phyloP scores from a whole-genome alignment of 2,797 vertebrate genomes.

The Sebastiscus albofasciatus region DNA sequence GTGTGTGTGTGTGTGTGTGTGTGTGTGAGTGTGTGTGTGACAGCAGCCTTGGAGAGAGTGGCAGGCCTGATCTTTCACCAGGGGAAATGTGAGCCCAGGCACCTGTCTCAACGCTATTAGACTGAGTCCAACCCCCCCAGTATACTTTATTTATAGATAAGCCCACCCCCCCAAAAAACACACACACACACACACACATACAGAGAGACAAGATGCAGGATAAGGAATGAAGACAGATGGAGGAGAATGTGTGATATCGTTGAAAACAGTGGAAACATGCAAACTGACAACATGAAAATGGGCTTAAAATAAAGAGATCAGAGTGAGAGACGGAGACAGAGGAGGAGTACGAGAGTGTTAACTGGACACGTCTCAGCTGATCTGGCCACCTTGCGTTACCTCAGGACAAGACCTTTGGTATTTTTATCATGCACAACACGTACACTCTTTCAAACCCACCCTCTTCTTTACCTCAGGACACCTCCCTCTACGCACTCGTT shows the following conservation, averaged over 20 bases:
- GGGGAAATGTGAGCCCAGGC: conserved; percentile 87
- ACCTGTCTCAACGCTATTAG: conserved; percentile 88
- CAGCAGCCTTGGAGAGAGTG: conserved; percentile 78
- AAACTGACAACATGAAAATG: background rate
- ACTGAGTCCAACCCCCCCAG: conserved; percentile 73
- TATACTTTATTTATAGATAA: conserved; percentile 88
- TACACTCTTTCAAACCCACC: conserved; percentile 7
- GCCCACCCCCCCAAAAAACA: conserved; percentile 9
- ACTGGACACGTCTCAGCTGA: conserved; percentile 15
- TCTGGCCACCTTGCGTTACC: conserved; percentile 13
- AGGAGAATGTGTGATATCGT: background rate
- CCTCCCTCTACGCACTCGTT: background rate
- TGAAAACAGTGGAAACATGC: background rate
- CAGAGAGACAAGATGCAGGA: conserved; percentile 32
- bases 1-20: conserved; percentile 28
- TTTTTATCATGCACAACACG: conserved; percentile 29
- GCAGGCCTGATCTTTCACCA: conserved; percentile 88
- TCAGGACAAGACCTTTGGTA: conserved; percentile 44
- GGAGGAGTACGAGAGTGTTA: background rate
- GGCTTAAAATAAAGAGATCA: background rate
- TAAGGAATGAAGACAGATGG: background rate
- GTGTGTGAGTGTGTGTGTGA: conserved; percentile 37
- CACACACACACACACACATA: conserved; percentile 17
- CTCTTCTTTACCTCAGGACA: conserved; percentile 3
- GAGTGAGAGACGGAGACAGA: background rate